These are phyloP conservation scores for Bemisia tabaci DNA, from an alignment of 1,140 invertebrate species.

Conservation along the genomic window DNA sequence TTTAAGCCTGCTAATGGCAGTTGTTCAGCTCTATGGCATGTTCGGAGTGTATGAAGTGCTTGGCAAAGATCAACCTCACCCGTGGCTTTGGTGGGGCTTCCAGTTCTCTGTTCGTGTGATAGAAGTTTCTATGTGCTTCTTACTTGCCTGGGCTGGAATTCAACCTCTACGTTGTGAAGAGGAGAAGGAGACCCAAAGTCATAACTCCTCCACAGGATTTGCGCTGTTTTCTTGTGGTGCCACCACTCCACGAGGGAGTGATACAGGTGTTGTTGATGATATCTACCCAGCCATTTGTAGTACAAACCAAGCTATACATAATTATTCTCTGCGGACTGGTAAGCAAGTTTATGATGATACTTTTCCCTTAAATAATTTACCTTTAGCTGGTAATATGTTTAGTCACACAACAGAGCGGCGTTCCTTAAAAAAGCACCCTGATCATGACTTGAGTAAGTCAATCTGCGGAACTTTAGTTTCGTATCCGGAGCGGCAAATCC, in stretches of 20 bases:
- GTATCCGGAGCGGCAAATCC: conserved; percentile 21
- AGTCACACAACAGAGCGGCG: conserved; percentile 28
- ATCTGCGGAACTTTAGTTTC: conserved; percentile 13
- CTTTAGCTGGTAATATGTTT: conserved; percentile 21
- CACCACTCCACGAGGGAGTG: conserved; percentile 19
- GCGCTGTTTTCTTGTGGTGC: conserved; percentile 53
- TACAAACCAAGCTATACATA: conserved; percentile 68
- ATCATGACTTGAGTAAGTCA: conserved; percentile 25
- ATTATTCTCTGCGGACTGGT: conserved; percentile 60
- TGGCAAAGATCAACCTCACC: conserved; percentile 33
- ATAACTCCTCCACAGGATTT: conserved; percentile 38
- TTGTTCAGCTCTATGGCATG: conserved; percentile 68
- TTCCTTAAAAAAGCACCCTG: conserved; percentile 29
- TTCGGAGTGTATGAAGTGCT: conserved; percentile 49
- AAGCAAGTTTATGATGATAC: conserved; percentile 59
- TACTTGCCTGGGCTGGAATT: conserved; percentile 64
- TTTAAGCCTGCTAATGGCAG: conserved; percentile 63
- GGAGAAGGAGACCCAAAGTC: conserved; percentile 32
- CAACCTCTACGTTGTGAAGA: conserved; percentile 30
- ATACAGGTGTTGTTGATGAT: conserved; percentile 30
- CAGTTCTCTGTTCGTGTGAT: conserved; percentile 68
- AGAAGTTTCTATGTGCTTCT: conserved; percentile 65
- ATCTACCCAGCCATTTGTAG: conserved; percentile 70
- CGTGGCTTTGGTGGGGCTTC: conserved; percentile 81
- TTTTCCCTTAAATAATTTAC: conserved; percentile 40